Base-by-base conservation (phyloP, 2,113 vertebrate genomes). In the Trogon melanurus region DNA sequence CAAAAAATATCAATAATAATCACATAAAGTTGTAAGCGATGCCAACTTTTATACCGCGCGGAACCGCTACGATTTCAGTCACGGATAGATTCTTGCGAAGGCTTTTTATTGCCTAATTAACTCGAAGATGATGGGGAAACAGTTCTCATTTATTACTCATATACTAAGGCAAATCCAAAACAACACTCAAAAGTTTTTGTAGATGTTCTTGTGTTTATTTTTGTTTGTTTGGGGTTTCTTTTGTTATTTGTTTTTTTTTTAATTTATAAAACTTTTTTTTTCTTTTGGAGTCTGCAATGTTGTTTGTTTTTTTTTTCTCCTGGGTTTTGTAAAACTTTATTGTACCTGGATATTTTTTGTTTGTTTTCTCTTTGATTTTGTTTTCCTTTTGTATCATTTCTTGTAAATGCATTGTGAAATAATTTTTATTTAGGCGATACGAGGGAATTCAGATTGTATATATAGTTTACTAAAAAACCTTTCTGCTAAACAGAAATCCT, bases 321-420 rank as follows among this genome's bases (percentile, higher is more conserved):
- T 97, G 97, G 97, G 96, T 97, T 99, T 98, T 99, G 98, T 98
- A 97, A 98, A 98, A 98, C 85, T 98, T 98, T 98, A 97, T 96
- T 98, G 98, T 98, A 97, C 97, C 97, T 97, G 96, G 94, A 91
- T 95, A 72, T 95, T 87, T 94, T 54, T 88, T 80, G 53, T 85
- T 90, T 90, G 17, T 84, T 85, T 97, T 97, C 91, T 94, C 97
- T 98, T 96, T 95, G 95, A 88, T 93, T 97, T 98, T 98, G 97
- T 98, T 98, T 98, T 98, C 96, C 98, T 99, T 98, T 99, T 98
- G 98, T 99, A 98, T 99, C 48, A 98, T 99, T 99, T 98, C 98
- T 97, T 99, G 99, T 99, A 99, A 99, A 99, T 97, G 96, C 90
- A 64, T 98, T 99, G 99, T 99, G 99, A 98, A 98, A 98, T 98